Percentiles rank a stretch among this genome's conserved stretches.
Evolutionary conservation across 2,888 invertebrate genomes (phyloP).

Genomic region (Habrosyne pyritoides): DNA sequence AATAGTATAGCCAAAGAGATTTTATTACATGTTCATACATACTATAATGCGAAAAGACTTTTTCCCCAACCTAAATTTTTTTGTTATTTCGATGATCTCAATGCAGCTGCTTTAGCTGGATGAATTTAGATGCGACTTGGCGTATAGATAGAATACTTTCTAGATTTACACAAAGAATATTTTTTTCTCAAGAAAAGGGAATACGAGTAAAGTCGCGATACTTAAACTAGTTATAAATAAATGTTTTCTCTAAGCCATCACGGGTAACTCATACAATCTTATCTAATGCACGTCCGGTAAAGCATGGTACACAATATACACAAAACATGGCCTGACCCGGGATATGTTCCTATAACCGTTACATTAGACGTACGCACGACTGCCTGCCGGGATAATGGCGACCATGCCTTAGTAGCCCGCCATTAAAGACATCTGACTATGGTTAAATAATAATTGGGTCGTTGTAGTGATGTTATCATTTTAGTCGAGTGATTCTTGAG

Average conservation of each 20-base stretch:
- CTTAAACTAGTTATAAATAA: too few species aligned
- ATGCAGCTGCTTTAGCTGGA: too few species aligned
- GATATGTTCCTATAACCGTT: constrained; percentile 25
- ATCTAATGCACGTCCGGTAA: not conserved
- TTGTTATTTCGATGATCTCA: too few species aligned
- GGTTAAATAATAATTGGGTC: constrained; percentile 52
- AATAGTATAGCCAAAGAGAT: too few species aligned
- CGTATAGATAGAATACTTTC: too few species aligned
- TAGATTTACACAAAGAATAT: too few species aligned
- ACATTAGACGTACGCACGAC: constrained; percentile 10
- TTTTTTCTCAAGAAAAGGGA: too few species aligned
- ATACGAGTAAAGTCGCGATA: too few species aligned
- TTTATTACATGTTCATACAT: too few species aligned
- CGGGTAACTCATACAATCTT: not conserved
- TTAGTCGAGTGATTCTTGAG: not conserved
- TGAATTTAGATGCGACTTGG: too few species aligned
- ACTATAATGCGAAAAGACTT: too few species aligned
- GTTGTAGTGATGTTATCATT: constrained; percentile 35
- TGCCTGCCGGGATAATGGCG: constrained; percentile 27
- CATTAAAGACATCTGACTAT: constrained; percentile 55
- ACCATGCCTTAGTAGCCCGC: constrained; percentile 36
- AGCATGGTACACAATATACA: constrained; percentile 5
- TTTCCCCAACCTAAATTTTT: too few species aligned
- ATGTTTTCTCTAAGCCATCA: not conserved
- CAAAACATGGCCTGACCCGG: constrained; percentile 19